phyloP scores from a whole-genome alignment of 1,140 invertebrate species.

The Luehdorfia chinensis region DNA sequence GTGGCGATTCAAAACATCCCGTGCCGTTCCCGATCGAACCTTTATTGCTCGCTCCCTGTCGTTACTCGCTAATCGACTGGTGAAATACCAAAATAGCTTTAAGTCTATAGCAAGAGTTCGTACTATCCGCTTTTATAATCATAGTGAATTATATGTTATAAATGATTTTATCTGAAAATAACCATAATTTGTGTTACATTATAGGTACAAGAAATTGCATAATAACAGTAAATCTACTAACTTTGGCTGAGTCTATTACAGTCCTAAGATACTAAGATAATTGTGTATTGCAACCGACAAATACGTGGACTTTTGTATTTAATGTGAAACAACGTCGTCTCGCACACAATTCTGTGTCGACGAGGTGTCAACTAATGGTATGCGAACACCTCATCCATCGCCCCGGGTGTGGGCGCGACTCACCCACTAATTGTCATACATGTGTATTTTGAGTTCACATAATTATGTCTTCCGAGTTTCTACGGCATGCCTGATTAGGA shows the following conservation, averaged over 20 bases:
- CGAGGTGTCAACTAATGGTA: too few relatives aligned
- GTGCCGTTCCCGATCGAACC: constrained; percentile 46
- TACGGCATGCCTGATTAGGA: constrained; percentile 42
- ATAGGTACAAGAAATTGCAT: too few relatives aligned
- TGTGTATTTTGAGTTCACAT: constrained; percentile 61
- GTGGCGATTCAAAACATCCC: constrained; percentile 72
- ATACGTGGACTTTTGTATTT: too few relatives aligned
- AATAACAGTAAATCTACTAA: too few relatives aligned
- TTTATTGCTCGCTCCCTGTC: constrained; percentile 60
- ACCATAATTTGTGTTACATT: not conserved
- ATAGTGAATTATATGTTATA: too few relatives aligned
- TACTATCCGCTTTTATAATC: too few relatives aligned
- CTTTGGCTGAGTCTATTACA: too few relatives aligned
- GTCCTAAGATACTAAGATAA: too few relatives aligned
- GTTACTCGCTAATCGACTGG: constrained; percentile 68
- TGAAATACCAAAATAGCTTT: constrained; percentile 68
- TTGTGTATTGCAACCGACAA: too few relatives aligned
- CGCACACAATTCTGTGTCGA: constrained; percentile 23
- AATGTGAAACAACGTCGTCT: too few relatives aligned
- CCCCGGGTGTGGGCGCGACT: constrained; percentile 34
- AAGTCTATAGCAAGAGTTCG: constrained; percentile 18
- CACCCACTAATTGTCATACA: constrained; percentile 70
- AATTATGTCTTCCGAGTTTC: constrained; percentile 48
- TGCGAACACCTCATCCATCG: constrained; percentile 44
- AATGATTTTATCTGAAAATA: too few relatives aligned